phyloP scores from a whole-genome alignment of 1,140 invertebrate species.

The Phthorimaea operculella region DNA sequence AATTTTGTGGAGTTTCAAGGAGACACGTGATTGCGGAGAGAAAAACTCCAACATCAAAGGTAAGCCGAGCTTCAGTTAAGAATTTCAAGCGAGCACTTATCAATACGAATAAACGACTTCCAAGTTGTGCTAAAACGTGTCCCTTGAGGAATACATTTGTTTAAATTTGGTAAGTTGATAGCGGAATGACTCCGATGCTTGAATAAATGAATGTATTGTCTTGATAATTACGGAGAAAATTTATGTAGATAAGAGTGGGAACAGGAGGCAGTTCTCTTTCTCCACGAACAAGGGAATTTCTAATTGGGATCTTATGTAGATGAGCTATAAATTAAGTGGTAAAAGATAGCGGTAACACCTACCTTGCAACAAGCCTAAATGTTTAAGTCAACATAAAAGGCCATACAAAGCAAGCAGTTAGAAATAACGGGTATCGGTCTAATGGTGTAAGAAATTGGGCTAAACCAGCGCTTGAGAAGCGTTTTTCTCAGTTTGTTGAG shows the following conservation, averaged over 20 bases:
- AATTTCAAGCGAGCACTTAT: conserved; percentile 24
- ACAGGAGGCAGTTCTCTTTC: neutral
- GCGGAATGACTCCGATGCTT: neutral
- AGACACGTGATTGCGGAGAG: neutral
- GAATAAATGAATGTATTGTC: conserved; percentile 5
- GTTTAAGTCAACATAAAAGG: too few species aligned
- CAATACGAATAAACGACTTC: conserved; percentile 25
- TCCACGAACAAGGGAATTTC: neutral
- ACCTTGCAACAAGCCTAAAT: too few species aligned
- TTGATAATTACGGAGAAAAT: conserved; percentile 5
- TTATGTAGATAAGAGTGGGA: conserved; percentile 3
- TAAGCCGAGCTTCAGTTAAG: conserved; percentile 21
- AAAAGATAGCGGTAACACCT: too few species aligned
- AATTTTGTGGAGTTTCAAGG: conserved; percentile 23
- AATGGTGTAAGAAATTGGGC: too few species aligned
- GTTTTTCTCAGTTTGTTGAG: too few species aligned
- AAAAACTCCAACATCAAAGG: conserved; percentile 21
- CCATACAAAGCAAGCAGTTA: too few species aligned
- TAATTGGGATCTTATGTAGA: neutral
- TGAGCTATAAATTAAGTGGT: too few species aligned
- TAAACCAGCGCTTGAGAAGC: too few species aligned
- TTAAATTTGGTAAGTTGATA: conserved; percentile 3
- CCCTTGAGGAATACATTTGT: conserved; percentile 1
- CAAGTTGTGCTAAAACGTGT: conserved; percentile 15
- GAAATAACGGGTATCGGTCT: too few species aligned